Percentiles rank a stretch among this genome's conserved stretches.
These are phyloP conservation scores for Euspilapteryx auroguttella DNA, from an alignment of 2,888 invertebrate species.

Conservation along the genomic window DNA sequence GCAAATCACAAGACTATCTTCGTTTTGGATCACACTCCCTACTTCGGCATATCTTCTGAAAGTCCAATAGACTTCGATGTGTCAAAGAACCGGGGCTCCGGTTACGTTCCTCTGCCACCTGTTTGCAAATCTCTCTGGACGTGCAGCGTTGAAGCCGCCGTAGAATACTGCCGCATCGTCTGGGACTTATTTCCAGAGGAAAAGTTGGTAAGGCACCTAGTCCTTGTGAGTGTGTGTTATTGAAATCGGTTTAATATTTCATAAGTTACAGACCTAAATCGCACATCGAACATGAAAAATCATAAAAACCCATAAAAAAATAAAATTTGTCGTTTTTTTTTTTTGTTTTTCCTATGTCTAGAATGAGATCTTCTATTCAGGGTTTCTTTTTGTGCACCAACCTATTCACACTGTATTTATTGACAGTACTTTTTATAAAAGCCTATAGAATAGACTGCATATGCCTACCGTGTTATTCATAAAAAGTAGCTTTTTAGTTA, in stretches of 20 bases:
- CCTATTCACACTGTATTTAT: too few relatives aligned
- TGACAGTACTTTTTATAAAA: too few relatives aligned
- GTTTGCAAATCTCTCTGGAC: constrained; percentile 96
- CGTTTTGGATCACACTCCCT: constrained; percentile 91
- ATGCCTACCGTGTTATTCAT: too few relatives aligned
- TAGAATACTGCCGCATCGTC: constrained; percentile 95
- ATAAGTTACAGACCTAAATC: too few relatives aligned
- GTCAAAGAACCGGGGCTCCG: constrained; percentile 68
- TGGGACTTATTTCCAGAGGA: constrained; percentile 96
- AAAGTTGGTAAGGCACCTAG: constrained; percentile 68
- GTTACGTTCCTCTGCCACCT: constrained; percentile 76
- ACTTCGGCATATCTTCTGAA: constrained; percentile 84
- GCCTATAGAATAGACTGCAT: too few relatives aligned
- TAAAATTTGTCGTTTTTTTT: neutral
- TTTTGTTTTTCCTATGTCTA: too few relatives aligned
- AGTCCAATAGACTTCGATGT: constrained; percentile 83
- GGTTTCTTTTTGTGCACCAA: too few relatives aligned
- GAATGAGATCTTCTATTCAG: too few relatives aligned
- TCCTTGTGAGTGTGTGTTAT: neutral
- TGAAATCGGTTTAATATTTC: neutral
- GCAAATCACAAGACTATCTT: constrained; percentile 94
- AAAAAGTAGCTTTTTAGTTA: too few relatives aligned
- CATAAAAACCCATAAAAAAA: neutral
- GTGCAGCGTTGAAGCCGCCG: constrained; percentile 90
- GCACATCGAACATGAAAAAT: too few relatives aligned